A percentile compares a stretch with the other conserved stretches of the same genome.
Evolutionary conservation across 2,113 vertebrate species (phyloP).

Genomic region (Hiodon tergisus): DNA sequence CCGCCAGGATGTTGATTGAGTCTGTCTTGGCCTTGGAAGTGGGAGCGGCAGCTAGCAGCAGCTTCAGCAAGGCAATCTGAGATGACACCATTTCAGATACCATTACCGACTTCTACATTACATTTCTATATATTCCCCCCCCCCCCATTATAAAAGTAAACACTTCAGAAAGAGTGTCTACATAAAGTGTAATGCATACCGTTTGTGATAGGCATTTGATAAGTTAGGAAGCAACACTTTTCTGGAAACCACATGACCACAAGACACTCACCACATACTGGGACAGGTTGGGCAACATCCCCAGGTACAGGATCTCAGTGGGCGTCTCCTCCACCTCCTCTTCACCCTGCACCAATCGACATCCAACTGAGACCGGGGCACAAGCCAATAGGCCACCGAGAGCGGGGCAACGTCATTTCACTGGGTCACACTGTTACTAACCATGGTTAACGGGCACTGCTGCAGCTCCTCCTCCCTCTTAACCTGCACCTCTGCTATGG

Average conservation of each 20-base stretch:
- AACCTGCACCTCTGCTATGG: conserved; percentile 90
- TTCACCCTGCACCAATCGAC: conserved; percentile 69
- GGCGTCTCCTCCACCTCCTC: conserved; percentile 87
- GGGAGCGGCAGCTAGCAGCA: conserved; percentile 90
- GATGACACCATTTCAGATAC: not conserved
- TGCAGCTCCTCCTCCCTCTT: conserved; percentile 87
- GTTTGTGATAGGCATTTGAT: no score
- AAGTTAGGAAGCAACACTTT: not conserved
- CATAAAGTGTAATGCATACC: no score
- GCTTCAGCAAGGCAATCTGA: conserved; percentile 92
- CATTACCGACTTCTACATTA: not conserved
- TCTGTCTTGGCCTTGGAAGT: conserved; percentile 97
- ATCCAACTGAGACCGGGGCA: conserved; percentile 1
- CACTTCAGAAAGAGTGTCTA: no score
- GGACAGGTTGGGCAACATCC: conserved; percentile 87
- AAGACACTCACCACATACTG: conserved; percentile 85
- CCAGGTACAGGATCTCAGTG: conserved; percentile 80
- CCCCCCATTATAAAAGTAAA: no score
- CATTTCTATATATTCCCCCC: no score
- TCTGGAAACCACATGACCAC: not conserved
- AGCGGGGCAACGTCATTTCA: not conserved
- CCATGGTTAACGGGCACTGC: conserved; percentile 89
- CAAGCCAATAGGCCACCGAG: not conserved
- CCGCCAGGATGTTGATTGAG: conserved; percentile 95
- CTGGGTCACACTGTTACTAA: conserved; percentile 47